Base-by-base conservation (phyloP, 2,113 vertebrate species). In the Noctilio leporinus region DNA sequence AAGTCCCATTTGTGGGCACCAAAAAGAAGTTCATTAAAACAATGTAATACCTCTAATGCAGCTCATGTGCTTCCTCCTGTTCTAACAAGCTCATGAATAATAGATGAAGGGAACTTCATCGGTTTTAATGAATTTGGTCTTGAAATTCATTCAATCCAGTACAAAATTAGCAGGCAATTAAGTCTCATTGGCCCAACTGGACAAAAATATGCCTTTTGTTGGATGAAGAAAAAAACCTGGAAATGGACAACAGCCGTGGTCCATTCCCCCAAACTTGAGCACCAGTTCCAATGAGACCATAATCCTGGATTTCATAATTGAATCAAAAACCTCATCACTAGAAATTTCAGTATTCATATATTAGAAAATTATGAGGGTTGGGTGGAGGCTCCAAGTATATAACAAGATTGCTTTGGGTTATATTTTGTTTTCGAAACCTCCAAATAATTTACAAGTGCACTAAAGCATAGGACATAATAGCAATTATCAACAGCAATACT, bases 71-170 rank as follows among this genome's bases (percentile, higher is more conserved):
- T 97, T 72, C 92, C 86, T 97, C 90, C 93, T 96, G 83, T 97
- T 98, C 83, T 96, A 98, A 94, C 89, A 59, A 97, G 94, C 92
- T 98, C 95, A 98, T 98, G 97, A 98, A 98, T 98, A 98, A 98
- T 96, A 96, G 96, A 98, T 98, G 96, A 98, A 98, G 87, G 97
- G 96, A 98, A 91, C 93, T 97, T 98, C 96, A 93, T 97, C 95
- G 97, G 75, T 96, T 97, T 98, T 98, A 98, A 98, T 98, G 98
- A 98, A 98, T 98, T 97, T 96, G 92, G 96, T 97, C 98, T 97
- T 86, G 69, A 98, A 98, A 98, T 98, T 97, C 98, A 98, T 98
- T 98, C 97, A 97, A 95, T 97, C 89, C 87, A 98, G 95, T 89
- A 97, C 91, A 98, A 98, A 98, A 98, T 98, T 98, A 98, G 96